phyloP scores from a whole-genome alignment of 2,888 invertebrate species.

The Pachycephus smyrnensis region DNA sequence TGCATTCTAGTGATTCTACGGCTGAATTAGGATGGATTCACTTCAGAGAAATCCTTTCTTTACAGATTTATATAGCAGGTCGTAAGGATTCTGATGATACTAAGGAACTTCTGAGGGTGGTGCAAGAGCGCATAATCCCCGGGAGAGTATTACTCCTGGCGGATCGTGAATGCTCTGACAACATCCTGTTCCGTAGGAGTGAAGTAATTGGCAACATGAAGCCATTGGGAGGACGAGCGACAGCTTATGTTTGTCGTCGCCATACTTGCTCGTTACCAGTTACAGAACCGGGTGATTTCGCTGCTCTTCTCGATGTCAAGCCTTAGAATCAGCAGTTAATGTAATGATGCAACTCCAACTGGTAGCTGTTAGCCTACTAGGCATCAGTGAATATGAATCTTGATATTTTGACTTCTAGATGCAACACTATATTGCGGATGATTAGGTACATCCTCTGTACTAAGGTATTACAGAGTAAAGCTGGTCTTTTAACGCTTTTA shows the following conservation, averaged over 20 bases:
- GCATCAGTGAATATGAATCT: no score
- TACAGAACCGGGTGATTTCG: slow-evolving; percentile 75
- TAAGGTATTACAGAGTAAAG: not conserved
- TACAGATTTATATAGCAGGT: slow-evolving; percentile 78
- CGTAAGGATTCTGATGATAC: slow-evolving; percentile 75
- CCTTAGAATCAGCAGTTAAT: not conserved
- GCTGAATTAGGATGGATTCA: not conserved
- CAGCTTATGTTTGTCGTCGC: slow-evolving; percentile 84
- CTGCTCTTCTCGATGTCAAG: slow-evolving; percentile 70
- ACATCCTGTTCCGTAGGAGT: slow-evolving; percentile 63
- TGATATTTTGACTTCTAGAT: no score
- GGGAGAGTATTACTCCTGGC: slow-evolving; percentile 77
- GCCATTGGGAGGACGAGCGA: slow-evolving; percentile 73
- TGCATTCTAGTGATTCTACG: not conserved
- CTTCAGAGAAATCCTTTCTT: slow-evolving; percentile 25
- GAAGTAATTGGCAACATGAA: slow-evolving; percentile 70
- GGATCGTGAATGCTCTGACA: slow-evolving; percentile 69
- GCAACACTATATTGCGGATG: not conserved
- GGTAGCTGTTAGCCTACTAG: not conserved
- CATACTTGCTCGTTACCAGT: slow-evolving; percentile 82
- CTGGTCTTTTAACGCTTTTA: not conserved
- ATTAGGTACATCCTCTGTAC: not conserved
- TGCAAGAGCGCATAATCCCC: slow-evolving; percentile 76
- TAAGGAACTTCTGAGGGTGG: slow-evolving; percentile 74
- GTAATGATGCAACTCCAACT: not conserved